These are phyloP conservation scores for Dipus sagitta DNA, from an alignment of 2,797 vertebrate genomes.

Conservation along the genomic window DNA sequence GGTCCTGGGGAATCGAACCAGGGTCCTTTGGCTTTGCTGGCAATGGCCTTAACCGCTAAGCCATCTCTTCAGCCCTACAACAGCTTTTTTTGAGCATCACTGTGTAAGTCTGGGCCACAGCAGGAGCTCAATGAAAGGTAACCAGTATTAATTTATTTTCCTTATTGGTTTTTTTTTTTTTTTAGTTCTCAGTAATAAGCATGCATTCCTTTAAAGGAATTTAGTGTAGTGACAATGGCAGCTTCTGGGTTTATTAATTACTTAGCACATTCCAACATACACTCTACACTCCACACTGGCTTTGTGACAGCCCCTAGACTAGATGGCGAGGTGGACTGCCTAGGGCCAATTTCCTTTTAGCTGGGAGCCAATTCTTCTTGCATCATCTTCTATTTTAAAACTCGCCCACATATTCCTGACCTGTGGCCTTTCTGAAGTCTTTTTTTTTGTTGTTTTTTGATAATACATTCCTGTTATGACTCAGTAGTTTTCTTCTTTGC, in stretches of 20 bases:
- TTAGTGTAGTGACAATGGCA: neutral
- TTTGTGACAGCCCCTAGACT: neutral
- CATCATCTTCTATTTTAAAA: slow-evolving; percentile 52
- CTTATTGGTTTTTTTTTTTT: neutral
- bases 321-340: neutral
- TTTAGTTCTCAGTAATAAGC: neutral
- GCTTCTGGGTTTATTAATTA: neutral
- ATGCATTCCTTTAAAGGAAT: neutral
- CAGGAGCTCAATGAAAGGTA: neutral
- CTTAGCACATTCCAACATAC: neutral
- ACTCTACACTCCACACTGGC: neutral
- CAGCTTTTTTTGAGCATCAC: too few relatives aligned
- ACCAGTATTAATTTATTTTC: neutral
- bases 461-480: slow-evolving; percentile 65
- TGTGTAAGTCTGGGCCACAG: neutral
- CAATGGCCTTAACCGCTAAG: too few relatives aligned
- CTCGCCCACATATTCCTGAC: slow-evolving; percentile 1
- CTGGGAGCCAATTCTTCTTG: neutral
- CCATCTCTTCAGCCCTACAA: too few relatives aligned
- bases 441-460: slow-evolving; percentile 7
- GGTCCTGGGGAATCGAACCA: too few relatives aligned
- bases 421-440: neutral
- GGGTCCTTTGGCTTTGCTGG: too few relatives aligned
- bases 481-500: slow-evolving; percentile 74
- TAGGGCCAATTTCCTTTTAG: neutral